Conservation (phyloP, 2,888 invertebrate genomes). For the Cylindroiulus punctatus region DNA sequence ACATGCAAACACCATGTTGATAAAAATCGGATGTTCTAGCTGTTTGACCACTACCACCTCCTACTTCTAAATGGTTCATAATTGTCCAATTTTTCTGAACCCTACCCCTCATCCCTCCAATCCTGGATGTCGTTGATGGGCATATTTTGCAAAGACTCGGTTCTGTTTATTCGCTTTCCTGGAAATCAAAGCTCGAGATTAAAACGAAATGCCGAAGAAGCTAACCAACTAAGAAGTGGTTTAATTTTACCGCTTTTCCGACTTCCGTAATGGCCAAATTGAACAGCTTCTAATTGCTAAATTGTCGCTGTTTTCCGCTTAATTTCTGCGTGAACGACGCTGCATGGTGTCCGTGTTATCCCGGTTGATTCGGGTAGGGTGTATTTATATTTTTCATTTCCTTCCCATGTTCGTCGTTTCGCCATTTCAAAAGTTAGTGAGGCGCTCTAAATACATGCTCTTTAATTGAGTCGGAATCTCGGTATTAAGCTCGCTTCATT, state of each 20-base stretch:
- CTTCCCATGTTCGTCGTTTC: background rate
- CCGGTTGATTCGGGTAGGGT: background rate
- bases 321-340: conserved; percentile 35
- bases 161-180: background rate
- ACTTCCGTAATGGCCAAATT: background rate
- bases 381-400: background rate
- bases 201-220: background rate
- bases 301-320: background rate
- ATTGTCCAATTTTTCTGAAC: too few relatives aligned
- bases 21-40: too few relatives aligned
- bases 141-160: background rate
- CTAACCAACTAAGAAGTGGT: background rate
- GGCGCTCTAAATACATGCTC: background rate
- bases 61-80: too few relatives aligned
- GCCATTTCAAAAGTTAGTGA: background rate
- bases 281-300: conserved; percentile 3
- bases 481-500: conserved; percentile 19
- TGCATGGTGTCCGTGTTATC: background rate
- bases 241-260: background rate
- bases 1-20: too few relatives aligned
- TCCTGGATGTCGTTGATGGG: too few relatives aligned
- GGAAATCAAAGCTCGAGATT: background rate
- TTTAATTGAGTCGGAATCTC: conserved; percentile 34
- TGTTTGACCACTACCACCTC: too few relatives aligned
- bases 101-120: too few relatives aligned